Evolutionary conservation across 2,888 invertebrate species (phyloP).

Genomic region (Papilio demoleus): DNA sequence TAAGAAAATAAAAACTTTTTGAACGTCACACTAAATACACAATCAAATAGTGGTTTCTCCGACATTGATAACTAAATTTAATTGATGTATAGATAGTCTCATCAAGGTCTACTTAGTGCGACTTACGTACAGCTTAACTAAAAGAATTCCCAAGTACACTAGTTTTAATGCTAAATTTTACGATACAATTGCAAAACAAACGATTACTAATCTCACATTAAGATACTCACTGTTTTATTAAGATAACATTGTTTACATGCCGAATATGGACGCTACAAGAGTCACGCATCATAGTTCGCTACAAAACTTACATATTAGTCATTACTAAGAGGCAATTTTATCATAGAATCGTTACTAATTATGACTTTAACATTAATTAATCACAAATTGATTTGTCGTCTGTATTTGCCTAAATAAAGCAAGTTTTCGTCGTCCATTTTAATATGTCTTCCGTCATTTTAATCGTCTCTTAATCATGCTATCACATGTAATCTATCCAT

Average conservation of each 20-base stretch:
- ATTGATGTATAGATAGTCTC: constrained; percentile 8
- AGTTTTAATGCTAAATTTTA: constrained; percentile 22
- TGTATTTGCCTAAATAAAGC: no score
- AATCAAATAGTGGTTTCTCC: constrained; percentile 13
- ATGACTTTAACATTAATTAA: no score
- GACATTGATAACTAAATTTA: constrained; percentile 7
- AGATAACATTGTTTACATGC: constrained; percentile 35
- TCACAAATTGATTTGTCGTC: no score
- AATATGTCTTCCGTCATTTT: no score
- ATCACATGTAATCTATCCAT: no score
- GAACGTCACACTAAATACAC: background rate
- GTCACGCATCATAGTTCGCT: background rate
- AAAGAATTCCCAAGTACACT: constrained; percentile 28
- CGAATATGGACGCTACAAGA: constrained; percentile 28
- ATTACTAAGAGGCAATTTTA: background rate
- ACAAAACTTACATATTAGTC: background rate
- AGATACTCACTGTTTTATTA: constrained; percentile 7
- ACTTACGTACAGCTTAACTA: background rate
- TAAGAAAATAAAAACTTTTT: background rate
- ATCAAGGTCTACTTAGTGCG: background rate
- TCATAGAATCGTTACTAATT: background rate
- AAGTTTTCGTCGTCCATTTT: no score
- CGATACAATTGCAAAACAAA: constrained; percentile 26
- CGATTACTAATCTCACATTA: constrained; percentile 34
- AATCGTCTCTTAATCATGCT: no score